phyloP scores from a whole-genome alignment of 2,113 vertebrate genomes.

The Thryonomys swinderianus region DNA sequence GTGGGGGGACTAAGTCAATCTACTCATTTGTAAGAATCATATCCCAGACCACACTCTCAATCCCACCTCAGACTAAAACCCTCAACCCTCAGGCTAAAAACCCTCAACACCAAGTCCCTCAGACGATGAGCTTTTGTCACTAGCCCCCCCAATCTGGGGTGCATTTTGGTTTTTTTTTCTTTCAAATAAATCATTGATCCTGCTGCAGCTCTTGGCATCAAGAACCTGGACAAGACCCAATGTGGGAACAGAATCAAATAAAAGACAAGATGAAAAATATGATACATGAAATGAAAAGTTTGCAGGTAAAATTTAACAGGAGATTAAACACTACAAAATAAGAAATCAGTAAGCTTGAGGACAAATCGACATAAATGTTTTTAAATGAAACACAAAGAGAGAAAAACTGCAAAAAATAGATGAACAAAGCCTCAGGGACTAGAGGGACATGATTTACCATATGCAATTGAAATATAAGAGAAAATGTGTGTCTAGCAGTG shows the following conservation, averaged over 20 bases:
- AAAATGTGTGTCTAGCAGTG: not conserved
- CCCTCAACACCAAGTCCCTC: not conserved
- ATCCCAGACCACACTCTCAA: not conserved
- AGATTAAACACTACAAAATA: slow-evolving; percentile 7
- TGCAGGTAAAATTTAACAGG: not conserved
- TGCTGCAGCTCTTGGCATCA: not conserved
- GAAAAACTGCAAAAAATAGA: not conserved
- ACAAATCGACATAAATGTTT: not conserved
- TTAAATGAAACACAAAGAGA: not conserved
- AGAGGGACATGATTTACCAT: not conserved
- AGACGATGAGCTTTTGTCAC: not conserved
- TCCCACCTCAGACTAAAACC: not conserved
- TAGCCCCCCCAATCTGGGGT: not conserved
- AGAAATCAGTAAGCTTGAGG: not conserved
- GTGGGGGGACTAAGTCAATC: not conserved
- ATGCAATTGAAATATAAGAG: not conserved
- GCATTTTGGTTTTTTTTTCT: not conserved
- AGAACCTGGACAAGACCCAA: not conserved
- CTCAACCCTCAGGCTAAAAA: not conserved
- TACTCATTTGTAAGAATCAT: not conserved
- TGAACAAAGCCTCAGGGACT: not conserved
- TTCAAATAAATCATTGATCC: not conserved
- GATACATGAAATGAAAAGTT: not conserved
- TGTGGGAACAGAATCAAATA: not conserved
- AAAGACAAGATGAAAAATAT: not conserved